Conservation (phyloP, 2,888 invertebrate genomes). For the Drosophila neonasuta region DNA sequence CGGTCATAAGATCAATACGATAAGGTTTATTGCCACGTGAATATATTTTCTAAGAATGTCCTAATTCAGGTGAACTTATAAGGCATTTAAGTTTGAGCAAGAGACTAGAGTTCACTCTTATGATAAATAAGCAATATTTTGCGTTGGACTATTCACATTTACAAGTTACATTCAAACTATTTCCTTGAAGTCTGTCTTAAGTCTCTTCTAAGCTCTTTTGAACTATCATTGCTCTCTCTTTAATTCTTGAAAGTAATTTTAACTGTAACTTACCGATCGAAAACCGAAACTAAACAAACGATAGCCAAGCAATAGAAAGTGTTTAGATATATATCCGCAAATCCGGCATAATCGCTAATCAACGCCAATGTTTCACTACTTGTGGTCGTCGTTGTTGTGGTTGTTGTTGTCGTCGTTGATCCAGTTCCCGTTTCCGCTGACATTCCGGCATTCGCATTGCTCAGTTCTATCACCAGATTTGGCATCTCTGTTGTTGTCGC, state of each 20-base stretch:
- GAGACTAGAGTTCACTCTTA: no score
- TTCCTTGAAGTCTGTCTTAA: no score
- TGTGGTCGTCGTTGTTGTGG: conserved; percentile 28
- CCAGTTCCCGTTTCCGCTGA: conserved; percentile 44
- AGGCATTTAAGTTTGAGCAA: neutral
- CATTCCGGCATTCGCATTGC: conserved; percentile 64
- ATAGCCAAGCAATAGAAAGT: conserved; percentile 84
- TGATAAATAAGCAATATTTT: no score
- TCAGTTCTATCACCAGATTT: conserved; percentile 45
- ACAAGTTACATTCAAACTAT: no score
- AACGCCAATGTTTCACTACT: conserved; percentile 55
- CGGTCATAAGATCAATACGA: neutral
- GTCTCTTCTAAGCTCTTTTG: neutral
- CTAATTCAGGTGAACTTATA: neutral
- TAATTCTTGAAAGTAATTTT: neutral
- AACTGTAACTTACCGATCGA: conserved; percentile 83
- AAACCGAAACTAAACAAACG: conserved; percentile 84
- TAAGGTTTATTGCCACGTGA: neutral
- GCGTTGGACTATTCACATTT: no score
- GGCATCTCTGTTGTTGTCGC: conserved; percentile 38
- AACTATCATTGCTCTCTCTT: neutral
- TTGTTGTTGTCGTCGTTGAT: conserved; percentile 13
- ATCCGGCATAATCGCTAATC: conserved; percentile 81
- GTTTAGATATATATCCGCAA: conserved; percentile 82
- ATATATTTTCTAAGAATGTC: neutral